Base-by-base conservation (phyloP, 2,797 vertebrate genomes). In the Gymnodraco acuticeps region DNA sequence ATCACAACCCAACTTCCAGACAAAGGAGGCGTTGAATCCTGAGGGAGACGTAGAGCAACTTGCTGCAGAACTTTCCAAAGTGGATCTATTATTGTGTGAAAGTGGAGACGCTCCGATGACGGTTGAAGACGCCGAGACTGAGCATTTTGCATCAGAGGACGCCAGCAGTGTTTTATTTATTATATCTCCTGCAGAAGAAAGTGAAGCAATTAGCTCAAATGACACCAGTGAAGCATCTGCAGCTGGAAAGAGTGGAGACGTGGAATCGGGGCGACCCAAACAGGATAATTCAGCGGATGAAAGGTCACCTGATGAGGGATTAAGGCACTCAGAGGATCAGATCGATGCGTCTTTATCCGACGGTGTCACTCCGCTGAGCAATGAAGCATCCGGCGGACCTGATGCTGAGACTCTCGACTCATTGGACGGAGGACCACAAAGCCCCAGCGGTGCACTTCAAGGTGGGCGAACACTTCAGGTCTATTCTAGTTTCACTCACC, bases 391-490 rank as follows among this genome's bases (percentile, higher is more conserved):
- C n/a, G 7, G 19, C 38, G 74, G 81, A 46, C 27, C 73, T 54
- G 20, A 20, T 1, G 13, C 14, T 54, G 75, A 65, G 38, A 43
- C 16, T 48, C 58, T 8, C 5, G 80, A 86, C 3, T 0, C 47
- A 12, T 55, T 66, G 68, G 86, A 85, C 15, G 88, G 73, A 82
- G 70, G 19, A 12, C 17, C 51, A 17, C 66, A 53, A 48, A 73
- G 43, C 58, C 33, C 38, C 47, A 17, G 27, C 50, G 33, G 52
- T 9, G 41, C 50, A n/a, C 27, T 14, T 41, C 83, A 70, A 88
- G 92, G 92, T 93, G 78, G 70, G 89, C 56, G 56, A 86, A 78
- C 54, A 1, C 10, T 64, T 75, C 47, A 50, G 62, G 47, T 87
- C 81, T 86, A 73, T 81, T 83, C 70, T 59, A 41, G 50, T 52